These are phyloP conservation scores for Epistrophella euchroma DNA, from an alignment of 2,888 invertebrate genomes.

Conservation along the genomic window DNA sequence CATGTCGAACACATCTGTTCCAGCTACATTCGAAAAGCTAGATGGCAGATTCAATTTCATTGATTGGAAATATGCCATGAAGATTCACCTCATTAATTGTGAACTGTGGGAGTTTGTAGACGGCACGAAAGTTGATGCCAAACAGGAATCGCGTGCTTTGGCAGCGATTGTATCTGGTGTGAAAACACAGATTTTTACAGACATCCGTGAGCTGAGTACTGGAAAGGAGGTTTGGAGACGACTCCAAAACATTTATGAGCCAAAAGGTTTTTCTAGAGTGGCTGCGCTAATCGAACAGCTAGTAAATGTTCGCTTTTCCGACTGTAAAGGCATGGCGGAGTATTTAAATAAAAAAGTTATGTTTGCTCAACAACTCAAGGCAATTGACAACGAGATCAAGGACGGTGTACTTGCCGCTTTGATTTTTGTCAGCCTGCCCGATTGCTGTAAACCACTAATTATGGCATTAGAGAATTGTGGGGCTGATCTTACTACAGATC, in stretches of 20 bases:
- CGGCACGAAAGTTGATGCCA: neutral
- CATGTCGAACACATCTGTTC: conserved; percentile 4
- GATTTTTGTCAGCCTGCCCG: conserved; percentile 24
- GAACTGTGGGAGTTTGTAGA: conserved; percentile 6
- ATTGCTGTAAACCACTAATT: conserved; percentile 18
- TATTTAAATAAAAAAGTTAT: conserved; percentile 13
- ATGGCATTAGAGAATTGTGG: conserved; percentile 39
- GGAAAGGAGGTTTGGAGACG: neutral
- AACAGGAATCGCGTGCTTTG: conserved; percentile 11
- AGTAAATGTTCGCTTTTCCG: neutral
- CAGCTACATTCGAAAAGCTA: conserved; percentile 1
- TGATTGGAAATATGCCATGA: conserved; percentile 26
- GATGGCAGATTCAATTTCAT: conserved; percentile 4
- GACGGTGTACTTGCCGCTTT: neutral
- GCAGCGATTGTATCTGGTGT: conserved; percentile 16
- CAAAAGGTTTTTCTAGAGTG: conserved; percentile 30
- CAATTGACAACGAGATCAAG: conserved; percentile 7
- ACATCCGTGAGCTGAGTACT: neutral
- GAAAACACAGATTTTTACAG: conserved; percentile 3
- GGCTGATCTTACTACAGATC: conserved; percentile 28
- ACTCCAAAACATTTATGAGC: conserved; percentile 13
- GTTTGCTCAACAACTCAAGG: conserved; percentile 18
- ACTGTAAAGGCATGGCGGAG: neutral
- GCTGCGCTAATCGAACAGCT: neutral
- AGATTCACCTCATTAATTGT: conserved; percentile 23